A percentile compares a stretch with the other conserved stretches of the same genome.
These are phyloP conservation scores for Sarotherodon lohbergeri DNA, from an alignment of 2,113 vertebrate genomes.

Conservation along the genomic window DNA sequence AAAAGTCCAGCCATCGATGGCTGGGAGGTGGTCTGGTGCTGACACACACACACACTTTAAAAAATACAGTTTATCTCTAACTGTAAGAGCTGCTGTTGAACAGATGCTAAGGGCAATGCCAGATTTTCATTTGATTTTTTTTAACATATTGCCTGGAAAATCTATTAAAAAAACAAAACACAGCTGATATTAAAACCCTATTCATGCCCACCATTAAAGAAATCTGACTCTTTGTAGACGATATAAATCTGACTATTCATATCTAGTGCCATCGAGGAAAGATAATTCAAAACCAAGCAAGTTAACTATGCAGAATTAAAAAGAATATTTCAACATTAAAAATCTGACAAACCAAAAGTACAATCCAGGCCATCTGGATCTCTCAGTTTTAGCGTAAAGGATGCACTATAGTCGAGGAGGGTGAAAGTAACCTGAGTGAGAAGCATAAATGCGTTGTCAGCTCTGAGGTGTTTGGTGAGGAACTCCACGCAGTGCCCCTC, in stretches of 20 bases:
- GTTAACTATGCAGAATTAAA: neutral
- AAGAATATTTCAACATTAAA: neutral
- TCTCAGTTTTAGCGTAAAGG: neutral
- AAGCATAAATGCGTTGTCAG: conserved; percentile 92
- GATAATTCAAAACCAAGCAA: neutral
- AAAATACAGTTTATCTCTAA: neutral
- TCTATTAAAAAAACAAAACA: neutral
- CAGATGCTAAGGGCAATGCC: neutral
- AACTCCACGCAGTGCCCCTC: conserved; percentile 91
- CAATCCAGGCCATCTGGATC: neutral
- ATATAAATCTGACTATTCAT: neutral
- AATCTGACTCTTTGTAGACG: neutral
- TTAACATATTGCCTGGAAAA: neutral
- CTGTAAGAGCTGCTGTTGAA: neutral
- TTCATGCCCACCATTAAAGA: neutral
- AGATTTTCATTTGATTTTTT: neutral
- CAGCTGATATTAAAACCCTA: neutral
- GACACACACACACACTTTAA: neutral
- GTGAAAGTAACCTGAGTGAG: conserved; percentile 83
- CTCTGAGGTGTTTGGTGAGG: conserved; percentile 88
- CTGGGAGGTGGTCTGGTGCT: neutral
- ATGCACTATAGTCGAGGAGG: neutral
- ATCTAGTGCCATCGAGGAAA: neutral
- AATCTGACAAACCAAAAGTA: neutral
- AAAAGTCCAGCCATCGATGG: neutral